These are phyloP conservation scores for Tapirus terrestris DNA, from an alignment of 2,113 vertebrate species.

Conservation along the genomic window DNA sequence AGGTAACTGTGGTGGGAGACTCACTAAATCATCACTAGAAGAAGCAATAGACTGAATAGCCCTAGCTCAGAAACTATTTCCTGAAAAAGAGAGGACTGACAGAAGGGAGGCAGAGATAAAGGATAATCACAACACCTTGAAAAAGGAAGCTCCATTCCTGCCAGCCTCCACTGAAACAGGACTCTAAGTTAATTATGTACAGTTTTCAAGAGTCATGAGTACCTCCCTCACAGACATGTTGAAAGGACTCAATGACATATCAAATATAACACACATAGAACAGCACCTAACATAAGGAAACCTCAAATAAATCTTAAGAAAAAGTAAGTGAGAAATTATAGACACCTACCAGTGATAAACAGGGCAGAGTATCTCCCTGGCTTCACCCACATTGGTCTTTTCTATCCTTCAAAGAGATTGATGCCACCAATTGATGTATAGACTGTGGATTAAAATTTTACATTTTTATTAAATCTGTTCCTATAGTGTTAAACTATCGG, in stretches of 20 bases:
- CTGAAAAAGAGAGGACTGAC: not conserved
- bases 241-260: not conserved
- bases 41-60: not conserved
- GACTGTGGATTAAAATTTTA: not conserved
- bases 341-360: no score
- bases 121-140: not conserved
- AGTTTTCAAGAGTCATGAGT: not conserved
- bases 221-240: not conserved
- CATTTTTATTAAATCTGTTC: not conserved
- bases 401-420: not conserved
- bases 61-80: not conserved
- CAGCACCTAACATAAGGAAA: not conserved
- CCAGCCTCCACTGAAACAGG: not conserved
- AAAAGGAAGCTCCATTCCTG: not conserved
- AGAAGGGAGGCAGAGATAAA: not conserved
- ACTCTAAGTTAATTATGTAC: not conserved
- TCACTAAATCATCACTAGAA: not conserved
- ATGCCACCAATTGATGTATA: not conserved
- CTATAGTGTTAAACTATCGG: not conserved
- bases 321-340: not conserved
- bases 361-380: not conserved
- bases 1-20: not conserved
- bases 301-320: not conserved
- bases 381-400: not conserved
- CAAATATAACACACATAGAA: not conserved